Evolutionary conservation across 2,797 vertebrate species (phyloP).

Genomic region (Avahi laniger): DNA sequence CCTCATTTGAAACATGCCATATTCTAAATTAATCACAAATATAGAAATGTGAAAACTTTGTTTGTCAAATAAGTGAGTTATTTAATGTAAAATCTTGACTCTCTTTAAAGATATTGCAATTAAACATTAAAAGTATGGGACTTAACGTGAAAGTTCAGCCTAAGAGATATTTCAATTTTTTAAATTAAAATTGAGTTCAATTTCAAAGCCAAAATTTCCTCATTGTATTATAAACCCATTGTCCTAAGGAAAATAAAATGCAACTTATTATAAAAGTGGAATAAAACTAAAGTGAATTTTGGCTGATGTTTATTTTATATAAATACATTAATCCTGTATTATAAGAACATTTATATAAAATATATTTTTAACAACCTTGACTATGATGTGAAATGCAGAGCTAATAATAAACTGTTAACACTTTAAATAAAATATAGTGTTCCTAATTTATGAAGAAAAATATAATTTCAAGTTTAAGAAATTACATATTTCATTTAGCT

Average conservation of each 20-base stretch:
- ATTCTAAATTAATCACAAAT: not conserved
- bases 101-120: not conserved
- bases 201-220: constrained; percentile 31
- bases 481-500: not conserved
- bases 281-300: not conserved
- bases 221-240: constrained; percentile 44
- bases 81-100: not conserved
- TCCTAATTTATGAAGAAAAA: not conserved
- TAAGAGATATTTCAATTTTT: not conserved
- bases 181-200: constrained; percentile 32
- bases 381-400: not conserved
- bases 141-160: not conserved
- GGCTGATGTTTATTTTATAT: not conserved
- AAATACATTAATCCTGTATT: not conserved
- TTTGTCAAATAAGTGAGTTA: not conserved
- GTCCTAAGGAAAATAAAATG: constrained; percentile 46
- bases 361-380: not conserved
- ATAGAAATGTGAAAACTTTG: not conserved
- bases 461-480: not conserved
- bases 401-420: not conserved
- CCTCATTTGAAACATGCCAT: not conserved
- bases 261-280: not conserved
- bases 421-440: not conserved
- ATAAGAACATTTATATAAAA: not conserved
- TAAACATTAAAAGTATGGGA: not conserved